A percentile compares a stretch with the other conserved stretches of the same genome.
phyloP scores from a whole-genome alignment of 2,888 invertebrate genomes.

The Deilephila elpenor region DNA sequence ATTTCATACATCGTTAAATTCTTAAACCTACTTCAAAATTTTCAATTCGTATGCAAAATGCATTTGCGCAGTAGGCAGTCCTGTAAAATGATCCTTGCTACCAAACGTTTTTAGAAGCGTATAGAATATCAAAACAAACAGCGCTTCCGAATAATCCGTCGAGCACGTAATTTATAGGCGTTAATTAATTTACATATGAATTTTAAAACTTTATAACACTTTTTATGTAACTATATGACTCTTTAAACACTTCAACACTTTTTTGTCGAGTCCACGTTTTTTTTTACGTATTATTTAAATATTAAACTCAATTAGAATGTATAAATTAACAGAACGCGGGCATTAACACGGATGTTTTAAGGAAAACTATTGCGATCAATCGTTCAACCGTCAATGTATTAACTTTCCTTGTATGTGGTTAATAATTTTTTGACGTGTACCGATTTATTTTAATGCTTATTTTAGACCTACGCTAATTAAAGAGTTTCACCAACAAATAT shows the following conservation, averaged over 20 bases:
- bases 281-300: conserved; percentile 33
- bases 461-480: no score
- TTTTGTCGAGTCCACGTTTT: conserved; percentile 18
- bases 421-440: background rate
- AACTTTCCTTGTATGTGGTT: conserved; percentile 43
- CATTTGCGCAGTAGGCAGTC: background rate
- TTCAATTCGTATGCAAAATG: no score
- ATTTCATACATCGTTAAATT: background rate
- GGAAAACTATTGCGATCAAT: conserved; percentile 57
- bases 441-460: background rate
- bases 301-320: conserved; percentile 21
- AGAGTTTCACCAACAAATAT: no score
- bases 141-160: background rate
- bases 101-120: background rate
- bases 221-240: conserved; percentile 13
- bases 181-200: conserved; percentile 10
- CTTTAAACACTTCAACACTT: background rate
- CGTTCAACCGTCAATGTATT: conserved; percentile 25
- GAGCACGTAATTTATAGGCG: background rate
- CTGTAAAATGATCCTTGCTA: background rate
- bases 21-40: background rate
- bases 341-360: conserved; percentile 42
- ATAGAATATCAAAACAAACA: background rate
- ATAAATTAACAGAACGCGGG: conserved; percentile 39
- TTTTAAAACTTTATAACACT: background rate